Evolutionary conservation across 2,797 vertebrate species (phyloP).

Genomic region (Acanthurus leucopareius): DNA sequence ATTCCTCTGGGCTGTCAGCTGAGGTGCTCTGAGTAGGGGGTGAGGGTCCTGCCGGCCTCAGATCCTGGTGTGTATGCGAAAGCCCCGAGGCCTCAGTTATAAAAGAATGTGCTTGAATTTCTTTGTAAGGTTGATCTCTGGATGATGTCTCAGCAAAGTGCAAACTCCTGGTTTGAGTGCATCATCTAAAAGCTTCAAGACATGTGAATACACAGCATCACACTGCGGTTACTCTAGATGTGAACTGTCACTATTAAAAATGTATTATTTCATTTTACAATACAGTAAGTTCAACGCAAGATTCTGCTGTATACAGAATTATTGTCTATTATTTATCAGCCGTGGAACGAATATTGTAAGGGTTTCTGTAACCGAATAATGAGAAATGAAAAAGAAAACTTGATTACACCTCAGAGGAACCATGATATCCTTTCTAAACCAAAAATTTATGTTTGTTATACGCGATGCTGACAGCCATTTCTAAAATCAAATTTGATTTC

Average conservation of each 20-base stretch:
- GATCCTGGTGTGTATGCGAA: conserved; percentile 38
- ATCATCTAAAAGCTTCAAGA: not conserved
- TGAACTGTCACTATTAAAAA: not conserved
- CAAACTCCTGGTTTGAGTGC: not conserved
- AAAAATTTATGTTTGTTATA: not conserved
- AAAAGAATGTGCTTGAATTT: conserved; percentile 20
- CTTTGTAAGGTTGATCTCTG: conserved; percentile 26
- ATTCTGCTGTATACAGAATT: not conserved
- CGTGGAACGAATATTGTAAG: not conserved
- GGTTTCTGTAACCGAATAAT: conserved; percentile 33
- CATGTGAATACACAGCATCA: not conserved
- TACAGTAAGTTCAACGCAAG: not conserved
- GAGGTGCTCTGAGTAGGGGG: conserved; percentile 13
- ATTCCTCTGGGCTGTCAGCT: conserved; percentile 53
- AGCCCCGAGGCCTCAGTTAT: conserved; percentile 10
- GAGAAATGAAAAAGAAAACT: conserved; percentile 12
- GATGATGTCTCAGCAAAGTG: conserved; percentile 8
- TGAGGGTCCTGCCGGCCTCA: conserved; percentile 34
- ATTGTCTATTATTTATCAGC: conserved; percentile 1
- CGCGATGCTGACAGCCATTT: not conserved
- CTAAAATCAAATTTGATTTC: conserved; percentile 9
- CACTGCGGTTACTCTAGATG: not conserved
- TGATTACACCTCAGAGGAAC: conserved; percentile 9
- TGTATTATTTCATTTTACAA: not conserved
- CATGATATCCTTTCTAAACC: not conserved